phyloP scores from a whole-genome alignment of 1,140 invertebrate genomes.

The Leptopilina boulardi region DNA sequence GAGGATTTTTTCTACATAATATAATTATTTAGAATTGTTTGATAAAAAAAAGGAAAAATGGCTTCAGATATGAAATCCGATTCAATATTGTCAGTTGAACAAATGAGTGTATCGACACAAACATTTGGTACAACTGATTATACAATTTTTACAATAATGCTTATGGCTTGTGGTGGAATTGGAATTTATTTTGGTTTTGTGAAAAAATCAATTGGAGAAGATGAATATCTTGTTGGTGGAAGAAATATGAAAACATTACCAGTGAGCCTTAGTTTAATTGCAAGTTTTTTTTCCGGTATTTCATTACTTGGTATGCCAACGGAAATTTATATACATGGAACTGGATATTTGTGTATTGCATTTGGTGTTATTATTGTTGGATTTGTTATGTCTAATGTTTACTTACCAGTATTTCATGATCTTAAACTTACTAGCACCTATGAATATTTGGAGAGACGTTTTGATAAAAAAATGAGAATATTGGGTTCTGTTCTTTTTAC shows the following conservation, averaged over 20 bases:
- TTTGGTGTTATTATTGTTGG: constrained; percentile 80
- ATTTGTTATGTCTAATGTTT: constrained; percentile 81
- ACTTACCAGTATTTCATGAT: constrained; percentile 89
- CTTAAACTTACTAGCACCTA: constrained; percentile 88
- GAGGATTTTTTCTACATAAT: too few relatives aligned
- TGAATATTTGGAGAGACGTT: constrained; percentile 89
- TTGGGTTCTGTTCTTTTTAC: constrained; percentile 86
- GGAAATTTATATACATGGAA: constrained; percentile 89
- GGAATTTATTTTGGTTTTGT: constrained; percentile 87
- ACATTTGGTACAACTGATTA: constrained; percentile 84
- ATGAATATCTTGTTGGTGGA: constrained; percentile 90
- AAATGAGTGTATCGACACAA: constrained; percentile 79
- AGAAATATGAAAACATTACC: constrained; percentile 88
- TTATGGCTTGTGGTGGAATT: constrained; percentile 83
- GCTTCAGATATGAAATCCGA: constrained; percentile 41
- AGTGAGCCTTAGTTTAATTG: constrained; percentile 87
- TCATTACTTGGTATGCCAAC: constrained; percentile 87
- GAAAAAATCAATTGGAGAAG: constrained; percentile 80
- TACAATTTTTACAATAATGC: constrained; percentile 83
- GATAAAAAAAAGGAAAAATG: constrained; percentile 51
- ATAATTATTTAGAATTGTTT: too few relatives aligned
- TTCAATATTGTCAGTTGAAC: constrained; percentile 74
- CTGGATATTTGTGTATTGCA: constrained; percentile 81
- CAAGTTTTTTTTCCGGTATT: constrained; percentile 81
- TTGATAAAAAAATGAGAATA: constrained; percentile 82